Conservation (phyloP, 2,888 invertebrate genomes). For the Electrophaes corylata region DNA sequence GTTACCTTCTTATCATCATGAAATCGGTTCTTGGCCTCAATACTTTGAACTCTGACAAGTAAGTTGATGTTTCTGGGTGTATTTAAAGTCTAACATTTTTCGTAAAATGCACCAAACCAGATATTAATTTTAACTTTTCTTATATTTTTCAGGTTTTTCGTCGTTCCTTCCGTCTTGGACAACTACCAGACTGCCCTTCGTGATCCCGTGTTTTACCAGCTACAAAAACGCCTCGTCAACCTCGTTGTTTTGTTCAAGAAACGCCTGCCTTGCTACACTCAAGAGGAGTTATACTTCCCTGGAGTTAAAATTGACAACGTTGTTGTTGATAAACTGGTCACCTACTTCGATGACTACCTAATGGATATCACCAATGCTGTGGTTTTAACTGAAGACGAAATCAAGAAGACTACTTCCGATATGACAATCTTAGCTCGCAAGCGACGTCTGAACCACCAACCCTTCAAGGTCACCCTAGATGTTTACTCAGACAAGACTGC, state of each 20-base stretch:
- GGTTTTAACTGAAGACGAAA: conserved; percentile 72
- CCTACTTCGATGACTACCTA: conserved; percentile 88
- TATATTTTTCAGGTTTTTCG: conserved; percentile 69
- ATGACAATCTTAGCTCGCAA: conserved; percentile 83
- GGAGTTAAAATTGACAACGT: conserved; percentile 87
- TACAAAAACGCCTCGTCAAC: conserved; percentile 85
- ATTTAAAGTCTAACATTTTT: no score
- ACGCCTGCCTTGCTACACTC: conserved; percentile 84
- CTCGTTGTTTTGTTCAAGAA: conserved; percentile 85
- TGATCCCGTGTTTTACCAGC: conserved; percentile 89
- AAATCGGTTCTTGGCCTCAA: conserved; percentile 76
- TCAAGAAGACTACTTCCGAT: conserved; percentile 75
- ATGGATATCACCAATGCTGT: conserved; percentile 87
- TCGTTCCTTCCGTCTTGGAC: conserved; percentile 85
- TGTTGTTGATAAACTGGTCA: conserved; percentile 86
- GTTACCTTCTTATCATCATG: conserved; percentile 83
- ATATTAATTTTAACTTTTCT: not conserved
- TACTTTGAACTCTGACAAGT: conserved; percentile 65
- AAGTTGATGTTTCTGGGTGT: conserved; percentile 39
- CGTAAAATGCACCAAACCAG: no score
- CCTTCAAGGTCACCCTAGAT: conserved; percentile 84
- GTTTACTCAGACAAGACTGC: conserved; percentile 82
- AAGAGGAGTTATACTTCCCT: conserved; percentile 85
- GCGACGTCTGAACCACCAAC: conserved; percentile 87
- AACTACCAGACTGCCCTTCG: conserved; percentile 87